Evolutionary conservation across 2,113 vertebrate genomes (phyloP), one percentile per base, ranked within the genome.

Genomic region (Bambusicola thoracicus): DNA sequence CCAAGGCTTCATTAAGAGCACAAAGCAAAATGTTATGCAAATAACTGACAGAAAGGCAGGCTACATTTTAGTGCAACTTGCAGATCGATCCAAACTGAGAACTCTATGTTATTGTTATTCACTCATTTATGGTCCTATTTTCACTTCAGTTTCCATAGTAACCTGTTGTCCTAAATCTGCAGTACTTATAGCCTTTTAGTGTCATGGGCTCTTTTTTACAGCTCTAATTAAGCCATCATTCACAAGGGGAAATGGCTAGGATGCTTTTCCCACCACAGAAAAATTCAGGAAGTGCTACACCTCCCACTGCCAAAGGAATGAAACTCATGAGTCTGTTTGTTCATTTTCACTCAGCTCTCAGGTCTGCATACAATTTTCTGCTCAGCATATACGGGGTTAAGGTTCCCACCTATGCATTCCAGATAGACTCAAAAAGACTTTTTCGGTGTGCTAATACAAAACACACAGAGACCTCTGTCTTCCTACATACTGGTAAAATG

Each of bases 221-320:
- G 95, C 96, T 95, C 95, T 96, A 97, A 97, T 97, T 96, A 97
- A 93, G 95, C 93, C 94, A 90, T 93, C 95, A 93, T 94, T 95
- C 93, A 96, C 77, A 86, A 92, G 94, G 95, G 95, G 96, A 97
- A 96, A 97, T 95, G 96, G 93, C 94, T 96, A 92, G 80, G 95
- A 96, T 96, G 94, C 92, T 96, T 95, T 96, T 97, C 94, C 95
- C 96, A 96, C 95, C 95, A 93, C 96, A 95, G 92, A 96, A 96
- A 95, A 90, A 92, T 95, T 87, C 93, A 95, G 94, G 93, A 97
- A 96, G 94, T 95, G 80, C 87, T 92, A 77, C 91, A 89, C 83
- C 88, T 94, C 94, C 85, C 87, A 94, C 93, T 1, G 15, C 87
- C 82, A 91, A 61, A 92, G 85, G 75, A 89, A 95, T 94, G 85